Percentiles rank a stretch among this genome's conserved stretches.
Conservation (phyloP, 2,797 vertebrate species). For the Allenopithecus nigroviridis region DNA sequence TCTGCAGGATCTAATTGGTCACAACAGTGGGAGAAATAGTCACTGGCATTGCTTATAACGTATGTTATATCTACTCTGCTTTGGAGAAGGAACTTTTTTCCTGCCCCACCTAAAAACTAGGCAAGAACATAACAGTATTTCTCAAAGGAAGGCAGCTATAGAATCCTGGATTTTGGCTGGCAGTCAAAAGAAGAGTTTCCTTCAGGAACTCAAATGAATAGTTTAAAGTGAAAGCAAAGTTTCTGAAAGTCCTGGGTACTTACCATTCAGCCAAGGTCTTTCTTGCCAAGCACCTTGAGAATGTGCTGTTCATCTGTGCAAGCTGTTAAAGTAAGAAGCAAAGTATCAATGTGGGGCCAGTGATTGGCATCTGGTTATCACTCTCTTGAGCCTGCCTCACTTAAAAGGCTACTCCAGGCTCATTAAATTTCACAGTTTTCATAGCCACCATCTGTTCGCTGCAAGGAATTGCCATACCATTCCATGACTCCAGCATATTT, state of each 20-base stretch:
- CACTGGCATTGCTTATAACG: background rate
- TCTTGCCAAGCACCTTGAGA: conserved; percentile 1
- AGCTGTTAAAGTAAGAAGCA: background rate
- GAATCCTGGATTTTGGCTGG: conserved; percentile 66
- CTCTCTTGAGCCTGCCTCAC: conserved; percentile 49
- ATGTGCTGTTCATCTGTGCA: conserved; percentile 43
- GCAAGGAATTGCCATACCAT: background rate
- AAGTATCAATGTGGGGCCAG: conserved; percentile 48
- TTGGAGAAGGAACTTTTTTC: background rate
- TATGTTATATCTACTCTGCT: conserved; percentile 24
- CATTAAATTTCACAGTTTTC: conserved; percentile 70
- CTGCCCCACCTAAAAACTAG: background rate
- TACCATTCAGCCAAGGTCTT: conserved; percentile 25
- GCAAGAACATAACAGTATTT: conserved; percentile 20
- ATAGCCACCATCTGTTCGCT: conserved; percentile 55
- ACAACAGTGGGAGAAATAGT: background rate
- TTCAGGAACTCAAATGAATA: background rate
- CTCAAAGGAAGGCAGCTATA: conserved; percentile 36
- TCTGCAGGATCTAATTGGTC: conserved; percentile 34
- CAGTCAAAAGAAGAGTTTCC: conserved; percentile 31
- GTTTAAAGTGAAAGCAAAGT: background rate
- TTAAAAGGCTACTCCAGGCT: conserved; percentile 57
- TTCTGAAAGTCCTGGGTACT: conserved; percentile 6
- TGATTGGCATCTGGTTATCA: conserved; percentile 4
- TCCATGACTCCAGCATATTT: conserved; percentile 37